Base-by-base conservation (phyloP, 2,797 vertebrate species). In the Coluber constrictor region DNA sequence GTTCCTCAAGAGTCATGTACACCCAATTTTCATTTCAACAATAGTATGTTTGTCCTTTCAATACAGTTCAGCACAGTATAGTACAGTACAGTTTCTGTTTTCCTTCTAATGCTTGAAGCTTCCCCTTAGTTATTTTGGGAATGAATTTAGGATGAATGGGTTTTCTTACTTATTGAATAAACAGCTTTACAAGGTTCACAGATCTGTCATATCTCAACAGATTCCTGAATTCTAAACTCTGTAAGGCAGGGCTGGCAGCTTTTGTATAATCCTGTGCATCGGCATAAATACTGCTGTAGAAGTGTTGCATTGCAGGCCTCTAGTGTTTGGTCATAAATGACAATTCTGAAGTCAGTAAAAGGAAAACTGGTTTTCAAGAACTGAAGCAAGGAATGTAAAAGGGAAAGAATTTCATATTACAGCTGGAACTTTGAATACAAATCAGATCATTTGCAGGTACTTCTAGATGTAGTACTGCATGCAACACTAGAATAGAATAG, bases 21-120 rank as follows among this genome's bases (percentile, higher is more conserved):
- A 37, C 70, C 83, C 90, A 91, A 16, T 90, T 95, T 94, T 90
- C 29, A 92, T 90, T 92, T 60, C 32, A 87, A 90, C 27, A 87
- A 87, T 61, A 94, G 54, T 37, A 91, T 66, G 88, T 93, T 93
- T 90, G 43, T n/a, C 61, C n/a, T 16, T 37, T 20, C 3, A 3
- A 37, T 74, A 20, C 32, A 74, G 70, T 74, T 74, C 70, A 74
- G 32, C 32, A 74, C 32, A 37, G n/a, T 20, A 74, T 74, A 15
- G 54, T 59, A 55, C 74, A 91, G 59, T 63, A 92, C 86, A 94
- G 29, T 87, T 88, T 88, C 90, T 87, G 10, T 32, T 2, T 20
- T 92, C 9, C 56, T 86, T 63, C n/a, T 79, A 51, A 70, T 74
- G 32, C 16, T 47, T 83, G 79, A 12, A 83, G 43, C 37, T 83